Evolutionary conservation across 1,140 invertebrate species (phyloP).

Genomic region (Paracyclopina nana): DNA sequence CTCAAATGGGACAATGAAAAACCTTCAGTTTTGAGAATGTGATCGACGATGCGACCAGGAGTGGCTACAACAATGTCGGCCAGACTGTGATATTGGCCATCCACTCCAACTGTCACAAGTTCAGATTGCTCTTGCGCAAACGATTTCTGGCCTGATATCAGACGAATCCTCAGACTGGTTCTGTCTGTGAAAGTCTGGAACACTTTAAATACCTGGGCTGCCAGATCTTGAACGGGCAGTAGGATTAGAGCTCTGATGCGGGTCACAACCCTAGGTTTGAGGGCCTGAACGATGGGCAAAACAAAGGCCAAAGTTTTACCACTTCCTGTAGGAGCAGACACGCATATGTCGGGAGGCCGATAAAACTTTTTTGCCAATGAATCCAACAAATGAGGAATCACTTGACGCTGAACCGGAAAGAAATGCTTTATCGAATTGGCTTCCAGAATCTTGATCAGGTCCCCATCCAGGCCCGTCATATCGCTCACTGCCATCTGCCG

Average conservation of each 20-base stretch:
- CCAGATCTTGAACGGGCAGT: conserved; percentile 75
- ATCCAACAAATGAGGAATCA: conserved; percentile 58
- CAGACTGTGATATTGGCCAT: conserved; percentile 18
- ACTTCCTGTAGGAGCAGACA: conserved; percentile 90
- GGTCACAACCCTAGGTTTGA: conserved; percentile 25
- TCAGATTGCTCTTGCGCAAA: conserved; percentile 57
- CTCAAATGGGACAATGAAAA: conserved; percentile 55
- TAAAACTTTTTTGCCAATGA: conserved; percentile 35
- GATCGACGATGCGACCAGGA: conserved; percentile 75
- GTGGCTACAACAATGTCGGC: conserved; percentile 83
- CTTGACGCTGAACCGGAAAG: conserved; percentile 62
- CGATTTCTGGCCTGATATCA: conserved; percentile 47
- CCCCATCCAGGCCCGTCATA: conserved; percentile 36
- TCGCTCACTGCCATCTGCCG: conserved; percentile 36
- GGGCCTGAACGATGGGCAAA: conserved; percentile 63
- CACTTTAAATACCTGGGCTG: conserved; percentile 64
- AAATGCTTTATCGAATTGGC: conserved; percentile 51
- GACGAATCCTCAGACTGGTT: conserved; percentile 46
- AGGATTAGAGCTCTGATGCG: conserved; percentile 63
- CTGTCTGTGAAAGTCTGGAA: conserved; percentile 48
- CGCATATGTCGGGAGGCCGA: conserved; percentile 71
- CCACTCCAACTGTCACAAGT: conserved; percentile 19
- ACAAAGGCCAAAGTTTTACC: conserved; percentile 91
- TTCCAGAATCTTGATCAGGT: conserved; percentile 40
- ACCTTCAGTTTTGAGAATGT: conserved; percentile 64